phyloP scores from a whole-genome alignment of 2,797 vertebrate species.

The Neosilurus mollespiculum region DNA sequence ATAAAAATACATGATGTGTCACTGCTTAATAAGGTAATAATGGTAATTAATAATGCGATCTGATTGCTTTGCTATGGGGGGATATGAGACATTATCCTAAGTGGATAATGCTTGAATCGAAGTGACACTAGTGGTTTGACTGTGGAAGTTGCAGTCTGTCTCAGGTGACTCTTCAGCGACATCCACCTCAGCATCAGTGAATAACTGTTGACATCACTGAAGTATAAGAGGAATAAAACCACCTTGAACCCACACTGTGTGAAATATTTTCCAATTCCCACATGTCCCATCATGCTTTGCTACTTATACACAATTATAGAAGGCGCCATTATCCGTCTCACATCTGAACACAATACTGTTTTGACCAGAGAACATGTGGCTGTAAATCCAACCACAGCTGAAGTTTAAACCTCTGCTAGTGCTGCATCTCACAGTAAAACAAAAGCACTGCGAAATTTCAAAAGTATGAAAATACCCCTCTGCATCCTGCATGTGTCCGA shows the following conservation, averaged over 20 bases:
- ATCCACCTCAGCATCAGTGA: too few relatives aligned
- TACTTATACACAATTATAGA: background rate
- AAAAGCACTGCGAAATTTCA: background rate
- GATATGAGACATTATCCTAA: too few relatives aligned
- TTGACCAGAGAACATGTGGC: too few relatives aligned
- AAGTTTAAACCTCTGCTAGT: background rate
- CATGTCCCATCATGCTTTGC: background rate
- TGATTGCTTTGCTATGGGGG: too few relatives aligned
- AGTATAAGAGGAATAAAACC: background rate
- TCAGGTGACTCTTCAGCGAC: too few relatives aligned
- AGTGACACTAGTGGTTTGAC: too few relatives aligned
- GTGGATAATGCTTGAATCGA: too few relatives aligned
- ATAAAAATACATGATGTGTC: background rate
- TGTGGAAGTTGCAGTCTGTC: too few relatives aligned
- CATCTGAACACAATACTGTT: background rate
- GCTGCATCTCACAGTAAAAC: background rate
- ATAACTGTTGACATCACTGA: background rate
- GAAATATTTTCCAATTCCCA: background rate
- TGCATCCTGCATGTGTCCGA: conserved; percentile 41
- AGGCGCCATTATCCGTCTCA: background rate
- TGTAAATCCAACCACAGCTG: background rate
- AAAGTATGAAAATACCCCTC: background rate
- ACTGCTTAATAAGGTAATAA: background rate
- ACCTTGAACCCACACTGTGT: background rate
- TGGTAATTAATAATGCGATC: too few relatives aligned